Evolutionary conservation across 2,888 invertebrate genomes (phyloP).

Genomic region (Diarsia dahlii): DNA sequence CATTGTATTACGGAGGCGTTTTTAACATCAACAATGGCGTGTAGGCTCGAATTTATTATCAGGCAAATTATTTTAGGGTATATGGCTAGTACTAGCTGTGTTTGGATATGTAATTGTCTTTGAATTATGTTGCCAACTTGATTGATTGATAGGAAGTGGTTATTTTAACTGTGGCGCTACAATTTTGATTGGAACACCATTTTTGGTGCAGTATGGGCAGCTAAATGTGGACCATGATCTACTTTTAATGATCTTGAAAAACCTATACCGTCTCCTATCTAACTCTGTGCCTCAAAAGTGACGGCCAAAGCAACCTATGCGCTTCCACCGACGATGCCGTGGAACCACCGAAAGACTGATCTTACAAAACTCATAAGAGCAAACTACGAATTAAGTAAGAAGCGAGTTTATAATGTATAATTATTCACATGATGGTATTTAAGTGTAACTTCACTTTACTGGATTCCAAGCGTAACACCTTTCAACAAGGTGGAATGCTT

Average conservation of each 20-base stretch:
- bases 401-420: neutral
- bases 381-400: neutral
- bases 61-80: slow-evolving; percentile 46
- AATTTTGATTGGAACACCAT: slow-evolving; percentile 28
- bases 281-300: neutral
- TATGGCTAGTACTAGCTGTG: slow-evolving; percentile 30
- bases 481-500: neutral
- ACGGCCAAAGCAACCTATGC: neutral
- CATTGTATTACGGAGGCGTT: slow-evolving; percentile 54
- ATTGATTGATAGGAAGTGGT: slow-evolving; percentile 47
- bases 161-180: slow-evolving; percentile 17
- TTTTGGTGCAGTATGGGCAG: slow-evolving; percentile 11
- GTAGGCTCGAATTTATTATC: slow-evolving; percentile 59
- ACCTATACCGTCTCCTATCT: neutral
- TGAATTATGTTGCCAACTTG: slow-evolving; percentile 40
- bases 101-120: slow-evolving; percentile 42
- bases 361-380: neutral
- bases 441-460: neutral
- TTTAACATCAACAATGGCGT: slow-evolving; percentile 29
- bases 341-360: neutral
- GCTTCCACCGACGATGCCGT: neutral
- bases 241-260: neutral
- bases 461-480: neutral
- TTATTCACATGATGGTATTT: neutral
- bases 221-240: neutral